Evolutionary conservation across 2,113 vertebrate species (phyloP).

Genomic region (Sander vitreus): DNA sequence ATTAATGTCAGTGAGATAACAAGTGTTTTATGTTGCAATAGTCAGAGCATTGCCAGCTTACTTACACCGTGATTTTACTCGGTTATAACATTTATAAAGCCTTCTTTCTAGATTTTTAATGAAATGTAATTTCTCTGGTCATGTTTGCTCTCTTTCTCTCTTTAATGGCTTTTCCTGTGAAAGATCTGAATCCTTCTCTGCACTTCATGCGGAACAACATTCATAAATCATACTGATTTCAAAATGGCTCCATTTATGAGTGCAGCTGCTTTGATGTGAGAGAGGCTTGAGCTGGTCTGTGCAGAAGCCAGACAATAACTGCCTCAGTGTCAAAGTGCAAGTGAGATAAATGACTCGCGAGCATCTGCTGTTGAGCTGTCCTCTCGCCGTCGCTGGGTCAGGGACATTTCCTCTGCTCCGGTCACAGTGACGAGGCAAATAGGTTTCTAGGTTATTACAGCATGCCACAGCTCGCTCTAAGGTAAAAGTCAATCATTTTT

Average conservation of each 20-base stretch:
- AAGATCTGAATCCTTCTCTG: constrained; percentile 10
- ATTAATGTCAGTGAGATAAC: not conserved
- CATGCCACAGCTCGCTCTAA: not conserved
- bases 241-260: constrained; percentile 66
- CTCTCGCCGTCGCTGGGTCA: constrained; percentile 50
- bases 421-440: constrained; percentile 34
- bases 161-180: not conserved
- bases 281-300: constrained; percentile 67
- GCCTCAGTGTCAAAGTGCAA: constrained; percentile 77
- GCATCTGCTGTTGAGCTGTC: constrained; percentile 73
- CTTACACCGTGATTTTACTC: not conserved
- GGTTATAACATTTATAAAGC: constrained; percentile 9
- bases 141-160: not conserved
- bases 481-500: not conserved
- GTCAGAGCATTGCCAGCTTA: not conserved
- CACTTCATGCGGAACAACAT: constrained; percentile 35
- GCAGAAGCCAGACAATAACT: constrained; percentile 74
- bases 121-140: not conserved
- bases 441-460: constrained; percentile 9
- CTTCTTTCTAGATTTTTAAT: not conserved
- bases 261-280: constrained; percentile 65
- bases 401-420: constrained; percentile 47
- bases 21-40: not conserved
- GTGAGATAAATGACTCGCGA: constrained; percentile 77
- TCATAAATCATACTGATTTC: constrained; percentile 69